These are phyloP conservation scores for Emydocephalus ijimae DNA, from an alignment of 2,113 vertebrate genomes.

Conservation along the genomic window DNA sequence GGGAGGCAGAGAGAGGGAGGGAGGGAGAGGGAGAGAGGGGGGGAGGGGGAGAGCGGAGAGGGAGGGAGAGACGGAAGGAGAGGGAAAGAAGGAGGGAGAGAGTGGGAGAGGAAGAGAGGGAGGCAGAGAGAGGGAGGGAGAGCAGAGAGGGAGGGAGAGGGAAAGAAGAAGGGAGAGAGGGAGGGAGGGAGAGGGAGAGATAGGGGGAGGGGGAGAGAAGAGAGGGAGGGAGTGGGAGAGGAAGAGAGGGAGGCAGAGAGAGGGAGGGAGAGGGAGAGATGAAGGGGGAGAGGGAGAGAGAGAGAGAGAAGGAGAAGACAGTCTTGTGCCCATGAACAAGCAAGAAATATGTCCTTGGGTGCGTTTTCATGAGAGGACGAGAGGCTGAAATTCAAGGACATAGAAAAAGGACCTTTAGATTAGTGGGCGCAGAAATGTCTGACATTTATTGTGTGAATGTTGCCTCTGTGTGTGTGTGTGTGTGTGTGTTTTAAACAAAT, in stretches of 20 bases:
- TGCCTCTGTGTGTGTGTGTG: not conserved
- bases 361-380: not conserved
- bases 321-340: not conserved
- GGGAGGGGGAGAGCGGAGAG: accelerated
- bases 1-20: too few species aligned
- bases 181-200: too few species aligned
- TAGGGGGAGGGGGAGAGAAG: accelerated
- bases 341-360: not conserved
- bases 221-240: accelerated
- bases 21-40: accelerated
- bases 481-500: constrained; percentile 25
- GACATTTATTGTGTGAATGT: constrained; percentile 33
- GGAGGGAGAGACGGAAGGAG: accelerated
- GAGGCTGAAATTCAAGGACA: not conserved
- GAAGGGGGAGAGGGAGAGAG: too few species aligned
- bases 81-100: too few species aligned
- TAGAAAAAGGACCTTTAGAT: not conserved
- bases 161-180: too few species aligned
- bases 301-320: not conserved
- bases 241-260: too few species aligned
- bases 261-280: too few species aligned
- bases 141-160: too few species aligned
- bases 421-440: constrained; percentile 20
- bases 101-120: too few species aligned
- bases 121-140: too few species aligned